phyloP scores from a whole-genome alignment of 1,140 invertebrate species.

The Drosophila murphyi region DNA sequence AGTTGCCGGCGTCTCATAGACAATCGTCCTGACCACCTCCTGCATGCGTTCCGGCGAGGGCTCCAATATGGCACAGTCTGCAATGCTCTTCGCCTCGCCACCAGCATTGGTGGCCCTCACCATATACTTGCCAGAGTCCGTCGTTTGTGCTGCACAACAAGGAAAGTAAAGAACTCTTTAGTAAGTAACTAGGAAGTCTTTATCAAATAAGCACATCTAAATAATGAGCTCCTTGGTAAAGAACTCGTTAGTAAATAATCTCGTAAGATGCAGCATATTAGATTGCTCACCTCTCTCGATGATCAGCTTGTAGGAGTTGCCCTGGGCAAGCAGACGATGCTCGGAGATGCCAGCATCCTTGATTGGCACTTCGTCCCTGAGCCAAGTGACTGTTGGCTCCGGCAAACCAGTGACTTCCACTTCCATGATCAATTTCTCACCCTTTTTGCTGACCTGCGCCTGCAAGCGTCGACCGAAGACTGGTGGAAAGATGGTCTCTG shows the following conservation, averaged over 20 bases:
- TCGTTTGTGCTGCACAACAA: constrained; percentile 79
- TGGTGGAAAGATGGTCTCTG: constrained; percentile 92
- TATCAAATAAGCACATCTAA: too few relatives aligned
- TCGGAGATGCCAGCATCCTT: constrained; percentile 84
- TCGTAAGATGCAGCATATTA: background rate
- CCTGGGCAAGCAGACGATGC: constrained; percentile 87
- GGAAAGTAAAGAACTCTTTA: background rate
- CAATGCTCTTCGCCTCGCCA: constrained; percentile 91
- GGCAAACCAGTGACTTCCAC: constrained; percentile 92
- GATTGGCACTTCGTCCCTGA: constrained; percentile 88
- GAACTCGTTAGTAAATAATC: background rate
- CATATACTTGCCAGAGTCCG: constrained; percentile 90
- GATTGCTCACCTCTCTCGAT: constrained; percentile 88
- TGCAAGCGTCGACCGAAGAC: constrained; percentile 92
- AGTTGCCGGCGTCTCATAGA: constrained; percentile 85
- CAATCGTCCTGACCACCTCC: constrained; percentile 88
- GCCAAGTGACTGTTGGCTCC: constrained; percentile 90
- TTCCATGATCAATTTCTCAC: constrained; percentile 90
- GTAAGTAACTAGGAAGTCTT: background rate
- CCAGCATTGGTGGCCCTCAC: constrained; percentile 89
- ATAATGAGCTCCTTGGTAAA: background rate
- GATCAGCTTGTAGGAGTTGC: constrained; percentile 88
- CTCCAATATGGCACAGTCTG: constrained; percentile 90
- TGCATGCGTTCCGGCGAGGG: constrained; percentile 89
- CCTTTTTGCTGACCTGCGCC: constrained; percentile 90